phyloP scores from a whole-genome alignment of 2,113 vertebrate species.

The Sarotherodon lohbergeri region DNA sequence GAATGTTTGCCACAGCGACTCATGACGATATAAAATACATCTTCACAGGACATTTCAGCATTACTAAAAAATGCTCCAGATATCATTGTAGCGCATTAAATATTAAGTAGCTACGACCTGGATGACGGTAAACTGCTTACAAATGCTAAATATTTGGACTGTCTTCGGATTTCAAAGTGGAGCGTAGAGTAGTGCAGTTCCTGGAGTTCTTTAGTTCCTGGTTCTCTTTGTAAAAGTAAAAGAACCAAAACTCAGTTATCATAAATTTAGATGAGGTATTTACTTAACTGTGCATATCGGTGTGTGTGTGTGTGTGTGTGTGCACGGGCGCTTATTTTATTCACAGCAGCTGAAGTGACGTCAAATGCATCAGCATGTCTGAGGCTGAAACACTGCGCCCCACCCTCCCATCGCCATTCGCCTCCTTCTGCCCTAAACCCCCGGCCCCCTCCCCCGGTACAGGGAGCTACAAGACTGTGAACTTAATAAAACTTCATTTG shows the following conservation, averaged over 20 bases:
- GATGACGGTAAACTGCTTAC: not conserved
- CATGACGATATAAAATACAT: not conserved
- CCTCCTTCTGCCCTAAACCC: not conserved
- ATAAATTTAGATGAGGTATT: not conserved
- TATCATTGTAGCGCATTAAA: not conserved
- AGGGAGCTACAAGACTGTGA: constrained; percentile 74
- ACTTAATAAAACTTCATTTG: constrained; percentile 55
- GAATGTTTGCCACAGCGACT: not conserved
- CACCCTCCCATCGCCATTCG: not conserved
- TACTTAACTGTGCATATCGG: not conserved
- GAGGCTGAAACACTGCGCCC: not conserved
- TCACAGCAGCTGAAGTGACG: constrained; percentile 42
- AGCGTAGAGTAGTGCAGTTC: not conserved
- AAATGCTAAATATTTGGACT: not conserved
- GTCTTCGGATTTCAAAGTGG: not conserved
- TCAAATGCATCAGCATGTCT: not conserved
- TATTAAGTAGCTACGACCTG: not conserved
- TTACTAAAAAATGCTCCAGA: too few species aligned
- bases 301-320: not conserved
- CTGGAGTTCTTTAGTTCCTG: not conserved
- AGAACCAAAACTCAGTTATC: not conserved
- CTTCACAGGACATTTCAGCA: not conserved
- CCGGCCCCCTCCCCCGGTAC: not conserved
- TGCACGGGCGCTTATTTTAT: not conserved
- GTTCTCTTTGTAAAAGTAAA: not conserved